Evolutionary conservation across 2,797 vertebrate species (phyloP).

Genomic region (Lagodon rhomboides): DNA sequence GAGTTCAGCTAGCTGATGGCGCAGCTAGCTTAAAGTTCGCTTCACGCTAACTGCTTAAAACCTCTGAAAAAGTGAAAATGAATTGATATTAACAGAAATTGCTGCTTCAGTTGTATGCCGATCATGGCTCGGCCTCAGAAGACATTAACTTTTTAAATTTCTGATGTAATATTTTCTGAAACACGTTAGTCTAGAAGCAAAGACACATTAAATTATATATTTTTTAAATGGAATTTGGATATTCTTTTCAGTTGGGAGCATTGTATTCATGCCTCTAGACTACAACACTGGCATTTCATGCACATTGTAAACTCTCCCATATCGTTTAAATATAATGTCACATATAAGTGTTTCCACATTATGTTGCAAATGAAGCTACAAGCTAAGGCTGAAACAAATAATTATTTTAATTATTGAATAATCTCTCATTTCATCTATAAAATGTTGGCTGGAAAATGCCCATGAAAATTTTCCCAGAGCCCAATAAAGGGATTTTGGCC

Average conservation of each 20-base stretch:
- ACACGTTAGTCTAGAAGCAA: neutral
- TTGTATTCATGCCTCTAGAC: neutral
- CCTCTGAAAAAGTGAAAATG: neutral
- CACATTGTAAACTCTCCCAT: neutral
- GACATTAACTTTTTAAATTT: neutral
- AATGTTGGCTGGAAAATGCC: too few species aligned
- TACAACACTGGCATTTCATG: neutral
- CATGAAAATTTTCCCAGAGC: too few species aligned
- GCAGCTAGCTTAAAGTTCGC: neutral
- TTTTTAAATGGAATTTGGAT: neutral
- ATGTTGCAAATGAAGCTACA: neutral
- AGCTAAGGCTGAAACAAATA: too few species aligned
- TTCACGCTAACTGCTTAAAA: neutral
- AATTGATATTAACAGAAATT: neutral
- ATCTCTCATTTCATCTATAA: too few species aligned
- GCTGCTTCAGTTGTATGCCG: neutral
- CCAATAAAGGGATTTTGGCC: too few species aligned
- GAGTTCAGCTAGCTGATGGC: neutral
- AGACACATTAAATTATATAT: neutral
- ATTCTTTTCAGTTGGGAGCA: accelerated
- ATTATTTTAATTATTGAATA: too few species aligned
- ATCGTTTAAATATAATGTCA: neutral
- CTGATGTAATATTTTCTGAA: neutral
- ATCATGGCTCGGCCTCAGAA: accelerated
- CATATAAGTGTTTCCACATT: neutral